A percentile compares a stretch with the other conserved stretches of the same genome.
These are phyloP conservation scores for Apodemia duryi DNA, from an alignment of 2,888 invertebrate species.

Conservation along the genomic window DNA sequence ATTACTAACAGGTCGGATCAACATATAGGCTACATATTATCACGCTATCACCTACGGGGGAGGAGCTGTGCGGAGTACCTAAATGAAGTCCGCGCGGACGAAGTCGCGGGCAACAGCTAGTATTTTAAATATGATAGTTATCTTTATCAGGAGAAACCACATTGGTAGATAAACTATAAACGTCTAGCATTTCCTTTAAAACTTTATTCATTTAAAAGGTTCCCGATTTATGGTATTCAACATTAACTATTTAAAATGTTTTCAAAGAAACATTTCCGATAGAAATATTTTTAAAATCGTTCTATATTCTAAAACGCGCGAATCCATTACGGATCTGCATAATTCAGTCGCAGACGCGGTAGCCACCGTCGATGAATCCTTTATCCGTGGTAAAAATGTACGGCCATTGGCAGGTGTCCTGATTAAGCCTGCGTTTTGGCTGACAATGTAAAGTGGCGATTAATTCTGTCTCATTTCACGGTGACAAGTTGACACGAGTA, in stretches of 20 bases:
- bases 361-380: constrained; percentile 62
- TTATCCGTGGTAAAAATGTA: constrained; percentile 59
- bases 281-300: constrained; percentile 39
- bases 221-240: too few relatives aligned
- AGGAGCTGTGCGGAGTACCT: too few relatives aligned
- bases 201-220: too few relatives aligned
- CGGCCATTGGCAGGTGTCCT: constrained; percentile 65
- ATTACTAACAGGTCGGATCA: too few relatives aligned
- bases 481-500: constrained; percentile 30
- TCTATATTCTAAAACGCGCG: constrained; percentile 52
- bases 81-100: too few relatives aligned
- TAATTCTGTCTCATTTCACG: constrained; percentile 31
- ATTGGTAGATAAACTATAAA: too few relatives aligned
- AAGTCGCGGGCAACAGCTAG: too few relatives aligned
- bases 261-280: constrained; percentile 16
- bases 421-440: constrained; percentile 42
- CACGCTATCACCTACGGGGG: too few relatives aligned
- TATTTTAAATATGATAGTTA: too few relatives aligned
- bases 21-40: too few relatives aligned
- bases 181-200: too few relatives aligned
- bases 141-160: too few relatives aligned
- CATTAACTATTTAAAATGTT: constrained; percentile 17
- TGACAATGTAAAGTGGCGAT: constrained; percentile 26
- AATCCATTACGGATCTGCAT: constrained; percentile 74
- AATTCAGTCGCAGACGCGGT: constrained; percentile 55